Evolutionary conservation across 2,888 invertebrate genomes (phyloP).

Genomic region (Temnothorax ravouxi): DNA sequence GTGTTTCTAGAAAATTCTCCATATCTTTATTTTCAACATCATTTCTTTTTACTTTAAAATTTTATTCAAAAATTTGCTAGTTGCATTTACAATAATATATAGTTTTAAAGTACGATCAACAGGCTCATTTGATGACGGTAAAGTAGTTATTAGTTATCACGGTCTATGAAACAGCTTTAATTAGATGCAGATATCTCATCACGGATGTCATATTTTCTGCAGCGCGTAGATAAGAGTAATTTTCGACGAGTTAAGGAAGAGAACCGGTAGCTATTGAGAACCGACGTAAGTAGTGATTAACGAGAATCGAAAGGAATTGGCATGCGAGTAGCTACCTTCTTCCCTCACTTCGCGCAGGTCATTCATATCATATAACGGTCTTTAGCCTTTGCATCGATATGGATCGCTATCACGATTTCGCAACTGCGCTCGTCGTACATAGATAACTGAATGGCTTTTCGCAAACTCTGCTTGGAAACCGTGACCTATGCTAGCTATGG

Average conservation of each 20-base stretch:
- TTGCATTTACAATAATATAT: neutral
- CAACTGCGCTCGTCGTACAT: conserved; percentile 21
- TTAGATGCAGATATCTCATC: neutral
- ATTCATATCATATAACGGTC: conserved; percentile 38
- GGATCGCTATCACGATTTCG: conserved; percentile 41
- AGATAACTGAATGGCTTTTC: conserved; percentile 49
- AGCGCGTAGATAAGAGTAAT: neutral
- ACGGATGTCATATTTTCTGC: conserved; percentile 5
- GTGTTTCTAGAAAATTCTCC: neutral
- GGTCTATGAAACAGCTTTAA: conserved; percentile 1
- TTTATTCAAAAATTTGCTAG: neutral
- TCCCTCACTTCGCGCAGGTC: conserved; percentile 17
- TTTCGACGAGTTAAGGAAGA: conserved; percentile 12
- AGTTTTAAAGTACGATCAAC: neutral
- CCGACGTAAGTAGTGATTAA: conserved; percentile 13
- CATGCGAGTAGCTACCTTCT: conserved; percentile 6
- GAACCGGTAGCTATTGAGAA: conserved; percentile 7
- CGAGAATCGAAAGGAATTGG: conserved; percentile 28
- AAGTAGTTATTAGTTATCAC: neutral
- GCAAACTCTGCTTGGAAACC: conserved; percentile 46
- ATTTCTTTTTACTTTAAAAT: neutral
- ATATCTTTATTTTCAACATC: neutral
- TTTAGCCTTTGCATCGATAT: conserved; percentile 38
- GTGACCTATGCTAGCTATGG: conserved; percentile 47
- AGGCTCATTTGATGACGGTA: neutral